Percentiles rank a stretch among this genome's conserved stretches.
These are phyloP conservation scores for Camponotus floridanus DNA, from an alignment of 1,140 invertebrate genomes.

Conservation along the genomic window DNA sequence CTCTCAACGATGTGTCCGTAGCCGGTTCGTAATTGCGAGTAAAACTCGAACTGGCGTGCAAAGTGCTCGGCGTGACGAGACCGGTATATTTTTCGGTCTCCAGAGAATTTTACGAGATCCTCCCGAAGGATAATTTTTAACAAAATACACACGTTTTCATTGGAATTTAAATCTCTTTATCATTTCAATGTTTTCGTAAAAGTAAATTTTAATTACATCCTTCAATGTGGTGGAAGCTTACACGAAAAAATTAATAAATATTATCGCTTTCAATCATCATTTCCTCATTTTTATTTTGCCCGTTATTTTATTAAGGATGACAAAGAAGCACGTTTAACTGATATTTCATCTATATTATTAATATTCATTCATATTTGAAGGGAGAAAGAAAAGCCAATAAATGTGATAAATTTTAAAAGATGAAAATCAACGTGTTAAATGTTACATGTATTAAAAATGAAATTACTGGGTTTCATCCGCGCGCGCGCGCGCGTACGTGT, in stretches of 20 bases:
- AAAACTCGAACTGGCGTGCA: constrained; percentile 58
- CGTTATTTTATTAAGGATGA: background rate
- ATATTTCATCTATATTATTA: background rate
- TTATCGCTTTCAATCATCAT: background rate
- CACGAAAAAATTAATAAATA: background rate
- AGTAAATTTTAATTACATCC: constrained; percentile 22
- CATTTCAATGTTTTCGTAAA: background rate
- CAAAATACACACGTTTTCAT: background rate
- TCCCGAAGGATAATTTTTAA: background rate
- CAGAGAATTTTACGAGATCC: constrained; percentile 23
- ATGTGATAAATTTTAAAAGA: background rate
- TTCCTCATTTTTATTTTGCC: background rate
- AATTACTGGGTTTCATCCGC: too few relatives aligned
- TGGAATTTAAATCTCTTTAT: background rate
- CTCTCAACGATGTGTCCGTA: constrained; percentile 51
- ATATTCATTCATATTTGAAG: background rate
- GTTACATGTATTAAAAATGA: background rate
- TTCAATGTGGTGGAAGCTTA: background rate
- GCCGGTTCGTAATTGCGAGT: constrained; percentile 55
- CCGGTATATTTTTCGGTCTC: constrained; percentile 52
- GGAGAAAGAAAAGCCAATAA: background rate
- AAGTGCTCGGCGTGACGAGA: constrained; percentile 46
- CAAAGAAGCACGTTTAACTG: background rate
- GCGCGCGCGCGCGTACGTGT: too few relatives aligned
- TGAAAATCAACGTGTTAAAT: background rate